Base-by-base conservation (phyloP, 2,888 invertebrate species). In the Actias luna region DNA sequence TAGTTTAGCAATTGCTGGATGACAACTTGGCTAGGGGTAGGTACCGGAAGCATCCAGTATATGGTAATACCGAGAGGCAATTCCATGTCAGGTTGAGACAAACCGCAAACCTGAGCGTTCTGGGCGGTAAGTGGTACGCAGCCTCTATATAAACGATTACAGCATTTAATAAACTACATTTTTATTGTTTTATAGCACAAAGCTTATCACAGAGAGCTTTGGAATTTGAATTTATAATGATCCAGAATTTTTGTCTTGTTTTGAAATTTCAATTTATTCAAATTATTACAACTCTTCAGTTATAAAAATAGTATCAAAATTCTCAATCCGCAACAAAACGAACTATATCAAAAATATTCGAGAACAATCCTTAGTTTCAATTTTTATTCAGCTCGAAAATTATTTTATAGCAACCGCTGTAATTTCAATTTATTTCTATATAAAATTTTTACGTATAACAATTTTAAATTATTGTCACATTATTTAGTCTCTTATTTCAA, bases 201-300 rank as follows among this genome's bases (percentile, higher is more conserved):
- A 67, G 64, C 69, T 70, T 82, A 84, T 83, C 82, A 83, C 83
- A 83, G 77, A 72, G 71, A 76, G 75, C 81, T 82, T 83, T 83
- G 79, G 79, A 78, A 79, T 73, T 71, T 72, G 66, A 73, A 71
- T 66, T 64, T 69, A 75, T 73, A 78, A 76, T 79, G 73, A 66
- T 67, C 62, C 63, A 68, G 16, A 25, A 39, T 5, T 50, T 33
- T 35, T 39, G 25, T 10, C 25, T 50, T 52, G 16, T 39, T 39
- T 39, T 7, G 12, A 35, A 35, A 35, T 12, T 35, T 8, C 12
- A 35, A 12, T n/a, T 39, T 39, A 5, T 39, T 39, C n/a, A 5
- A n/a, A 39, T n/a, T 39, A n/a, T 39, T 39, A 33, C 12, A n/a
- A n/a, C n/a, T n/a, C n/a, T n/a, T n/a, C n/a, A n/a, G n/a, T n/a